Evolutionary conservation across 2,113 vertebrate species (phyloP), one percentile per base, ranked within the genome.

Genomic region (Cercopithecus mona): DNA sequence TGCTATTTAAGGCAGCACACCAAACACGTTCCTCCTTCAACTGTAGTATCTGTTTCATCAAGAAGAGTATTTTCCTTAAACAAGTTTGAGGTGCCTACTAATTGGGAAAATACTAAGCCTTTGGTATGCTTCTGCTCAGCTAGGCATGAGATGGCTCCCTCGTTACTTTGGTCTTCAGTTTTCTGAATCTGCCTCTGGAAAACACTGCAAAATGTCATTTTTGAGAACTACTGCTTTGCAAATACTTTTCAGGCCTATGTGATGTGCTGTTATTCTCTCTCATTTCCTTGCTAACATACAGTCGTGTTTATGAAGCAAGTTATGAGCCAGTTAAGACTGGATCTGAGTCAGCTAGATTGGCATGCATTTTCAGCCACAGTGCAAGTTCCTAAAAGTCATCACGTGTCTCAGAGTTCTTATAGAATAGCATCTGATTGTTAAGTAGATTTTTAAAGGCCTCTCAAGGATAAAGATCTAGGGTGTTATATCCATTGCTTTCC

Each of bases 151-250:
- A 11, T 6, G 3, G 7, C 85, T 43, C 11, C 18, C 43, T 45
- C 6, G 0, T 57, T 50, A 16, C 50, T 32, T 3, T 22, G 27
- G 50, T 22, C 80, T 0, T 0, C 72, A 5, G 27, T n/a, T 45
- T 22, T 45, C 59, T 59, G 32, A 1, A 0, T n/a, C 25, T 43
- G 18, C 43, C 57, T 48, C 43, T 0, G 9, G 75, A 40, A 78
- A 57, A 55, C 40, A 55, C 93, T 88, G 94, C 93, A n/a, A 88
- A 95, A 81, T 75, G 85, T 57, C 85, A 61, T 75, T 95, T 55
- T 78, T 13, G 76, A 97, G 59, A 38, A 27, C 22, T 16, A 0
- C 2, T 48, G 40, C 48, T 91, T 76, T 50, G 5, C 48, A 97
- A 68, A 25, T 57, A 4, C 94, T 86, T 95, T 72, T 81, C 92